A percentile compares a stretch with the other conserved stretches of the same genome.
Evolutionary conservation across 2,113 vertebrate species (phyloP).

Genomic region (Callionymus lyra): DNA sequence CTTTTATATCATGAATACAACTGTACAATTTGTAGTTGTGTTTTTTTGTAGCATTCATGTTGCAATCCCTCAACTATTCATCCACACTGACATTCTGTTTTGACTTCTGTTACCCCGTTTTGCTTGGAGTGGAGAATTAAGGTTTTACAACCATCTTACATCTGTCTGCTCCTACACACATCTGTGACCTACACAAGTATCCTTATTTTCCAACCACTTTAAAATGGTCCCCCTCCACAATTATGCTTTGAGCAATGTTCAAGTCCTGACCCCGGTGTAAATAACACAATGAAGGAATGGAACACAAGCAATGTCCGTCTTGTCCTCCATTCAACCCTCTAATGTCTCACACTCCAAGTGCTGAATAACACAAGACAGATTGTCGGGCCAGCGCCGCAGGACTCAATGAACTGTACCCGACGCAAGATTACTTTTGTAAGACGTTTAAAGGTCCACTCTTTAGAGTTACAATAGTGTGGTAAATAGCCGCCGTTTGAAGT

Average conservation of each 20-base stretch:
- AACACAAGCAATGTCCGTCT: constrained; percentile 36
- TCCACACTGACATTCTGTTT: background rate
- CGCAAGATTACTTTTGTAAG: constrained; percentile 59
- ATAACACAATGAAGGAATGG: constrained; percentile 42
- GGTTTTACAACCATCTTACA: no score
- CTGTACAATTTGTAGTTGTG: no score
- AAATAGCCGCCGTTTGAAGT: constrained; percentile 55
- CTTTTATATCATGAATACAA: no score
- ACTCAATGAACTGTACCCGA: constrained; percentile 53
- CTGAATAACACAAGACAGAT: constrained; percentile 47
- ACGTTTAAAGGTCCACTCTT: constrained; percentile 55
- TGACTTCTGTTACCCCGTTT: no score
- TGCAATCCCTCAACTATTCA: background rate
- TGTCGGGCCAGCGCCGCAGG: constrained; percentile 23
- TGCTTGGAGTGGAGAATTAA: no score
- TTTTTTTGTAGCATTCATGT: no score
- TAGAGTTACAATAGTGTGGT: constrained; percentile 51
- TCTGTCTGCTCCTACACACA: background rate
- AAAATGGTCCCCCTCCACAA: constrained; percentile 15
- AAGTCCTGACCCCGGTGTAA: constrained; percentile 34
- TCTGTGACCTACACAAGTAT: background rate
- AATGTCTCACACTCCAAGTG: constrained; percentile 39
- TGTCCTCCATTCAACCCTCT: constrained; percentile 36
- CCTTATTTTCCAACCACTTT: constrained; percentile 4
- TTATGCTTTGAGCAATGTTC: constrained; percentile 11